These are phyloP conservation scores for Leiothrix lutea DNA, from an alignment of 2,113 vertebrate genomes.

Conservation along the genomic window DNA sequence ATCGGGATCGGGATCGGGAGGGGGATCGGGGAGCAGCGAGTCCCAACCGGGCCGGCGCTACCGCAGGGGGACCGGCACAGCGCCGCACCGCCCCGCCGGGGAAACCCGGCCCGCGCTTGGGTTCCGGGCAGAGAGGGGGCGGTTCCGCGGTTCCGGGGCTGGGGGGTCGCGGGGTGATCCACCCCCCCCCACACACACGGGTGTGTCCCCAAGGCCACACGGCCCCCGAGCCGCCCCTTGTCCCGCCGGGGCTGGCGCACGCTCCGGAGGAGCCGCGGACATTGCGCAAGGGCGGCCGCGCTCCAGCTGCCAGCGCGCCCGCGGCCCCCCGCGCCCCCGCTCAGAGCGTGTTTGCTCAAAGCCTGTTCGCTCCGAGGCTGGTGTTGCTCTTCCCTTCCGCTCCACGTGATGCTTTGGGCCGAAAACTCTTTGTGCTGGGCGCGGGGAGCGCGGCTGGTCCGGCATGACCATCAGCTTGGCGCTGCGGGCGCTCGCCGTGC, in stretches of 20 bases:
- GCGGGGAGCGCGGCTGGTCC: background rate
- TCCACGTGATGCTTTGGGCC: background rate
- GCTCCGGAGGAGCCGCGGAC: accelerated
- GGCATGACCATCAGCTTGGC: background rate
- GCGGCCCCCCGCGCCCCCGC: background rate
- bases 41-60: no score
- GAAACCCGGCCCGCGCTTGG: no score
- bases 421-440: accelerated
- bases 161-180: background rate
- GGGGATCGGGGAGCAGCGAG: background rate
- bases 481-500: background rate
- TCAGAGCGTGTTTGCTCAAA: background rate
- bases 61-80: background rate
- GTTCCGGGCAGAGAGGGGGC: no score
- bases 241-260: background rate
- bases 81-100: no score
- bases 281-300: background rate
- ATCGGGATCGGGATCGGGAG: no score
- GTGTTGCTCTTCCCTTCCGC: background rate
- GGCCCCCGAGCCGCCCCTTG: background rate
- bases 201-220: background rate
- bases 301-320: background rate
- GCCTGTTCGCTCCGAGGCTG: background rate
- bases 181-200: accelerated
- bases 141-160: background rate